Evolutionary conservation across 2,113 vertebrate genomes (phyloP).

Genomic region (Ancistrus triradiatus): DNA sequence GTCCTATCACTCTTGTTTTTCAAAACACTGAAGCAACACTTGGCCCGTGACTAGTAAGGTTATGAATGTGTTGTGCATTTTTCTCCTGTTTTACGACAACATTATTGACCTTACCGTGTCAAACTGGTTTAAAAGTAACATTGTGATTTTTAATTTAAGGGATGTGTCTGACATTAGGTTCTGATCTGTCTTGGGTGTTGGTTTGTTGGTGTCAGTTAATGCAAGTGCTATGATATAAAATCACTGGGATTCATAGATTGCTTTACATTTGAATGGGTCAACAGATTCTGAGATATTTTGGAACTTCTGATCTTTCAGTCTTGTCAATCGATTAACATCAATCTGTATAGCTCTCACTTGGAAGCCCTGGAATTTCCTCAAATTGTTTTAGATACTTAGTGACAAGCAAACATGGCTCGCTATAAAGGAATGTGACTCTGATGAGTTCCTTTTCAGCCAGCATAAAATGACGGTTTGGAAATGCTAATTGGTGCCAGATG

Average conservation of each 20-base stretch:
- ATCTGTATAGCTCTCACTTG: slow-evolving; percentile 5
- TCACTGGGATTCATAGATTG: too few species aligned
- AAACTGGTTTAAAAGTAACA: too few species aligned
- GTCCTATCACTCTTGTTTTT: slow-evolving; percentile 6
- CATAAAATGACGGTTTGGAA: slow-evolving; percentile 57
- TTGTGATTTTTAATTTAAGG: too few species aligned
- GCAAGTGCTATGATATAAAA: too few species aligned
- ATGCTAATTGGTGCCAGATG: slow-evolving; percentile 58
- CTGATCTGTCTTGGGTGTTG: too few species aligned
- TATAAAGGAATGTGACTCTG: slow-evolving; percentile 55
- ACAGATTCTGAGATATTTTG: neutral
- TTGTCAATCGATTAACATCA: too few species aligned
- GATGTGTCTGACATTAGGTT: too few species aligned
- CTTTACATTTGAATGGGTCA: neutral
- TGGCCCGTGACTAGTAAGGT: slow-evolving; percentile 7
- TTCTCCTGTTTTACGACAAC: too few species aligned
- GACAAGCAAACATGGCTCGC: slow-evolving; percentile 8
- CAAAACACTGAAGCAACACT: neutral
- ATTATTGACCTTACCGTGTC: too few species aligned
- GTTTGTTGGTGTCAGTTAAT: too few species aligned
- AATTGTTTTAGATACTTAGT: slow-evolving; percentile 21
- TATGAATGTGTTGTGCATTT: neutral
- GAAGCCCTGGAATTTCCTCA: slow-evolving; percentile 34
- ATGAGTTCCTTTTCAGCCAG: slow-evolving; percentile 30
- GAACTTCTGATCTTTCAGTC: slow-evolving; percentile 1